phyloP scores from a whole-genome alignment of 2,888 invertebrate genomes.

The Melanostoma mellinum region DNA sequence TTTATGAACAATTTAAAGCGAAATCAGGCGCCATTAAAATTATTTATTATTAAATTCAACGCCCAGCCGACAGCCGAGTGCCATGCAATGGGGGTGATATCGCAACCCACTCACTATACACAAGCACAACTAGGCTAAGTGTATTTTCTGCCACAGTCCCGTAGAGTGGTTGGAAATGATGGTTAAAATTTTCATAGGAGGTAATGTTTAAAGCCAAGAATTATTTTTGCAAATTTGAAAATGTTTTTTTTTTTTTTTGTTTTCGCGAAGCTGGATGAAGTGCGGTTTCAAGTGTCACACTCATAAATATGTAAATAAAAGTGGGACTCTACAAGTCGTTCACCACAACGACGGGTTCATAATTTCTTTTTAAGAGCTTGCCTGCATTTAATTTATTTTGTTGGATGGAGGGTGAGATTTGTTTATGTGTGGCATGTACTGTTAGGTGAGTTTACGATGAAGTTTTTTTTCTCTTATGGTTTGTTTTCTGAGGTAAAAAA shows the following conservation, averaged over 20 bases:
- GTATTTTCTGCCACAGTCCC: not conserved
- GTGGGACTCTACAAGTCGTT: slow-evolving; percentile 43
- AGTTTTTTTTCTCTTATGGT: too few species aligned
- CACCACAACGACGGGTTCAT: slow-evolving; percentile 32
- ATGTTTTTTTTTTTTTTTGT: slow-evolving; percentile 38
- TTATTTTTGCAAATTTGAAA: slow-evolving; percentile 60
- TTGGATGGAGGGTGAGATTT: not conserved
- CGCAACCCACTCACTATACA: slow-evolving; percentile 1
- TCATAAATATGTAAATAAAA: slow-evolving; percentile 68
- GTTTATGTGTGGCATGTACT: not conserved
- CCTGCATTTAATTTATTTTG: slow-evolving; percentile 56
- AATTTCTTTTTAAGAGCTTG: slow-evolving; percentile 51
- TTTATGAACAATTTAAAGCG: slow-evolving; percentile 78
- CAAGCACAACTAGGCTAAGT: not conserved
- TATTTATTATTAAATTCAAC: slow-evolving; percentile 76
- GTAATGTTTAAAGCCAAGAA: slow-evolving; percentile 37
- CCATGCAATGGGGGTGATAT: slow-evolving; percentile 15
- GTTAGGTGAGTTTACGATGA: not conserved
- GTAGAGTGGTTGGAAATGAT: not conserved
- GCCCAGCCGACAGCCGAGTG: slow-evolving; percentile 49
- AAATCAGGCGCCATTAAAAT: slow-evolving; percentile 77
- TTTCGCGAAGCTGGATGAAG: slow-evolving; percentile 27
- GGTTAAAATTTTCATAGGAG: slow-evolving; percentile 16
- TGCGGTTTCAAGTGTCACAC: slow-evolving; percentile 50
- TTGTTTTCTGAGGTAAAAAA: too few species aligned